These are phyloP conservation scores for Dryadula phaetusa DNA, from an alignment of 2,888 invertebrate species.

Conservation along the genomic window DNA sequence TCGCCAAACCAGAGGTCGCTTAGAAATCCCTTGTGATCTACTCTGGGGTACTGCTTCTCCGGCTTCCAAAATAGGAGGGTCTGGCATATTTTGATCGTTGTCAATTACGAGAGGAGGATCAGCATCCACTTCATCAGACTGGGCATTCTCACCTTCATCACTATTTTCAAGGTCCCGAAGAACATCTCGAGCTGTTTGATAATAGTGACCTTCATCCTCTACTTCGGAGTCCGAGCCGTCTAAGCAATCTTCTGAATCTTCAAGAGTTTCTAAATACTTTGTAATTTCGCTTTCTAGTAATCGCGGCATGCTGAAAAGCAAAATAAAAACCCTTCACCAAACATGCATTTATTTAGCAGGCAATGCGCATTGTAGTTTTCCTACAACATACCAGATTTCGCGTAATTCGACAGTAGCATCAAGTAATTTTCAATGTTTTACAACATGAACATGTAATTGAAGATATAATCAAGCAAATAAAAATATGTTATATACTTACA, in stretches of 20 bases:
- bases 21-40: slow-evolving; percentile 53
- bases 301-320: no score
- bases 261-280: slow-evolving; percentile 31
- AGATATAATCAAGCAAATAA: no score
- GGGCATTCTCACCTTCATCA: slow-evolving; percentile 52
- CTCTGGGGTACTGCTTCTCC: slow-evolving; percentile 50
- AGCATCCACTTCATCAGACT: no score
- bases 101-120: slow-evolving; percentile 52
- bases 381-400: no score
- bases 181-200: no score
- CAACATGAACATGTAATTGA: slow-evolving; percentile 49
- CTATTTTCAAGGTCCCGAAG: slow-evolving; percentile 53
- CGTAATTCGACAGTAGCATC: no score
- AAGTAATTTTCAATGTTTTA: no score
- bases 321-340: no score
- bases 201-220: slow-evolving; percentile 54
- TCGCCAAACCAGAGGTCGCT: slow-evolving; percentile 54
- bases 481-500: no score
- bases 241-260: slow-evolving; percentile 15
- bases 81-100: slow-evolving; percentile 51
- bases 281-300: no score
- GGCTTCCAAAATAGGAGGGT: slow-evolving; percentile 53
- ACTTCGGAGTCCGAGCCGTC: slow-evolving; percentile 54
- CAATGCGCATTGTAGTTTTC: no score
- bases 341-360: no score